A percentile compares a stretch with the other conserved stretches of the same genome.
Evolutionary conservation across 2,888 invertebrate genomes (phyloP).

Genomic region (Sycophila texana): DNA sequence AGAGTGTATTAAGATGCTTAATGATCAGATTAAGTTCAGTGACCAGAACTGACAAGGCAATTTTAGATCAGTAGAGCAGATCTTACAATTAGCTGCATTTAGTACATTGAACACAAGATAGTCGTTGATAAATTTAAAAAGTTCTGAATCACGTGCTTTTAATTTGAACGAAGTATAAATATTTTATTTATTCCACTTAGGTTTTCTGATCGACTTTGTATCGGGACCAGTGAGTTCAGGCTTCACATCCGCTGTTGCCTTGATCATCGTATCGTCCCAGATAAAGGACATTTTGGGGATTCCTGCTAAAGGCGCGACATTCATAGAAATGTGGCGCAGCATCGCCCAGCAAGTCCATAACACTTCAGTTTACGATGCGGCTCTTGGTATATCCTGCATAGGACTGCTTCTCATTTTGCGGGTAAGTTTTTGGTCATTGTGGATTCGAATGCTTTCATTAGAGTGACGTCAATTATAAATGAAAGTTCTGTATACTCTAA

Average conservation of each 20-base stretch:
- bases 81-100: too few species aligned
- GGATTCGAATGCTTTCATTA: too few species aligned
- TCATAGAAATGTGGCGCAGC: constrained; percentile 86
- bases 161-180: background rate
- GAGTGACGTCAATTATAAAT: background rate
- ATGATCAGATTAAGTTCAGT: too few species aligned
- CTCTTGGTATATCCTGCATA: constrained; percentile 86
- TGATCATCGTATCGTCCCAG: constrained; percentile 93
- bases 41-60: too few species aligned
- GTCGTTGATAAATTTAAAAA: too few species aligned
- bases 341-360: constrained; percentile 82
- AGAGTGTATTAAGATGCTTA: too few species aligned
- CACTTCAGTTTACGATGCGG: constrained; percentile 84
- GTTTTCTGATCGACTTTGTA: constrained; percentile 92
- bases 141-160: background rate
- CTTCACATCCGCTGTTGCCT: constrained; percentile 92
- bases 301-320: constrained; percentile 84
- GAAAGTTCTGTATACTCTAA: background rate
- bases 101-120: too few species aligned
- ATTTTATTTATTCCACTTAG: constrained; percentile 71
- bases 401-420: constrained; percentile 85
- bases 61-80: too few species aligned
- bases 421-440: constrained; percentile 77
- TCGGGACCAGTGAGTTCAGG: constrained; percentile 93
- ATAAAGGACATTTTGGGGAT: constrained; percentile 89